Conservation (phyloP, 2,113 vertebrate genomes). For the Podiceps cristatus region DNA sequence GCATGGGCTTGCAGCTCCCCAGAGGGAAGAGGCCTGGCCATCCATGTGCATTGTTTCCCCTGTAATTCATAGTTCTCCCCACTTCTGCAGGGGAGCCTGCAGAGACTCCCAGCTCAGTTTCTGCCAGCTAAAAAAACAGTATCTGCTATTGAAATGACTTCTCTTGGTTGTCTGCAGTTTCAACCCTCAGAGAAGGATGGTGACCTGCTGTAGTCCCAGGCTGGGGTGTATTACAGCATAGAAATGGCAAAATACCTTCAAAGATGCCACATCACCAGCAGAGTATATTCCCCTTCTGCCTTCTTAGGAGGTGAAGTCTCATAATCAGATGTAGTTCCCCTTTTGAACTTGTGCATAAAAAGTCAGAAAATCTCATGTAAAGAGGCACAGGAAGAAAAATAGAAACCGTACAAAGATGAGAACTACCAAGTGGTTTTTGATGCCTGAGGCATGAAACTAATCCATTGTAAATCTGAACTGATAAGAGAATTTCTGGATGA, state of each 20-base stretch:
- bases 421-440: conserved; percentile 7
- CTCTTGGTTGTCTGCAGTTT: neutral
- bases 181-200: neutral
- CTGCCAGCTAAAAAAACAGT: neutral
- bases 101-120: neutral
- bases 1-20: neutral
- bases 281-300: neutral
- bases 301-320: neutral
- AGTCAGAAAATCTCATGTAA: conserved; percentile 1
- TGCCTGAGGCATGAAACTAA: conserved; percentile 44
- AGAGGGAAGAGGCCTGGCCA: neutral
- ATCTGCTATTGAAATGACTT: neutral
- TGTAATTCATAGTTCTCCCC: neutral
- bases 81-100: neutral
- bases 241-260: neutral
- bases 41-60: neutral
- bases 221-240: neutral
- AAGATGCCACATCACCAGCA: neutral
- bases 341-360: neutral
- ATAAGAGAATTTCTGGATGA: conserved; percentile 39
- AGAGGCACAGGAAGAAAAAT: conserved; percentile 10
- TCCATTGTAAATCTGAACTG: conserved; percentile 12
- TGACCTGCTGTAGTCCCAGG: neutral
- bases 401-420: neutral
- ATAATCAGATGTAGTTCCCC: neutral